Conservation (phyloP, 2,797 vertebrate species). For the Darevskia mixta region DNA sequence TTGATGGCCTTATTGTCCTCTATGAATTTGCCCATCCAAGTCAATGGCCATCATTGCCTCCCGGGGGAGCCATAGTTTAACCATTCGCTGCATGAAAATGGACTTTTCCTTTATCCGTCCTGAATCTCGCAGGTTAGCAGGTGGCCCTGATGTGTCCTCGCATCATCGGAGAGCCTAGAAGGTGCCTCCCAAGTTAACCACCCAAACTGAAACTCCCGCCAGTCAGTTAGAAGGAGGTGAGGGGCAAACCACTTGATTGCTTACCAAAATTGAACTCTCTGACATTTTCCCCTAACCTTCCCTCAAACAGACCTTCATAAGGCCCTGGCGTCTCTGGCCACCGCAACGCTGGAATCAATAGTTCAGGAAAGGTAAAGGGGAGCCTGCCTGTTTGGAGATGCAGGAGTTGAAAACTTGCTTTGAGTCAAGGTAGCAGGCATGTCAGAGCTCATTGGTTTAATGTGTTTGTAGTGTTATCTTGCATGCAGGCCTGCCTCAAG, state of each 20-base stretch:
- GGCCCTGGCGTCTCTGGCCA: conserved; percentile 89
- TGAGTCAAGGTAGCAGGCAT: not conserved
- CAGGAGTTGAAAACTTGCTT: not conserved
- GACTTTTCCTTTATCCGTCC: no score
- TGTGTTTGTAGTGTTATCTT: no score
- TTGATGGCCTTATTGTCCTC: no score
- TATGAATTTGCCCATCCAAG: no score
- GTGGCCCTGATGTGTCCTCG: not conserved
- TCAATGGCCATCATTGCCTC: no score
- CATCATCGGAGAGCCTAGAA: not conserved
- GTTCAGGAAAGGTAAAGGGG: conserved; percentile 90
- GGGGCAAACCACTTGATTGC: not conserved
- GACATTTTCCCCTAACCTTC: conserved; percentile 71
- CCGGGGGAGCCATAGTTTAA: no score
- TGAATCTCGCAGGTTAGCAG: no score
- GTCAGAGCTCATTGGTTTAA: not conserved
- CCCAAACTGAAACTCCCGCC: not conserved
- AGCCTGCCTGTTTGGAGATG: no score
- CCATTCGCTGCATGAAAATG: no score
- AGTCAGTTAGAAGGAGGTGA: not conserved
- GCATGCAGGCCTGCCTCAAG: no score
- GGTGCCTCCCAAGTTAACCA: not conserved
- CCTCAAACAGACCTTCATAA: conserved; percentile 86
- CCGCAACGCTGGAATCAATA: conserved; percentile 89
- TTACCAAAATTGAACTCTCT: not conserved